Conservation (phyloP, 2,113 vertebrate species). For the Callopanchax toddi region DNA sequence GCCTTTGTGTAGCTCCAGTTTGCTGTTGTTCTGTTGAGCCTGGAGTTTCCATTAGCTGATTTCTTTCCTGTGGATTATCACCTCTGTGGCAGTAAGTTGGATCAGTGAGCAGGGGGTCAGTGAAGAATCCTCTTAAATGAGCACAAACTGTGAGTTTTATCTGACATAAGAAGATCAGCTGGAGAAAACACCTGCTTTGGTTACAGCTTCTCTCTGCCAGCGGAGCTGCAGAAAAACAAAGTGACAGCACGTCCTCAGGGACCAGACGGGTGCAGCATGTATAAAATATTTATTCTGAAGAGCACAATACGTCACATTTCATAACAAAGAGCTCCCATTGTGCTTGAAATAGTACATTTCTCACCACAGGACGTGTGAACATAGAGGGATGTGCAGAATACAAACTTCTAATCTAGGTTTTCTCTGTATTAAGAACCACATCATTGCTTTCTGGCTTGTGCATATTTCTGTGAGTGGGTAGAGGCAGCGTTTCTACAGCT, state of each 20-base stretch:
- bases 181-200: slow-evolving; percentile 58
- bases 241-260: slow-evolving; percentile 7
- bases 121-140: slow-evolving; percentile 71
- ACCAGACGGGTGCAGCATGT: slow-evolving; percentile 62
- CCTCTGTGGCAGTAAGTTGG: slow-evolving; percentile 53
- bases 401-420: slow-evolving; percentile 45
- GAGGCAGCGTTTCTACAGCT: slow-evolving; percentile 80
- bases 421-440: slow-evolving; percentile 59
- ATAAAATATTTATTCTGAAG: slow-evolving; percentile 97
- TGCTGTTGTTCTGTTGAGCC: slow-evolving; percentile 21
- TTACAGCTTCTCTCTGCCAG: slow-evolving; percentile 50
- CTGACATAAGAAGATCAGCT: slow-evolving; percentile 59
- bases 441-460: slow-evolving; percentile 76
- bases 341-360: slow-evolving; percentile 92
- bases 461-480: slow-evolving; percentile 38
- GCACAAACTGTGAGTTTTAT: slow-evolving; percentile 53
- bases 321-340: slow-evolving; percentile 92
- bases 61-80: slow-evolving; percentile 57
- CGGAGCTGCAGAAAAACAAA: slow-evolving; percentile 4
- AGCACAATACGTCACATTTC: slow-evolving; percentile 88
- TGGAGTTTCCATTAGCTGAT: slow-evolving; percentile 63
- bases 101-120: slow-evolving; percentile 49
- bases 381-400: slow-evolving; percentile 76
- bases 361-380: slow-evolving; percentile 79
- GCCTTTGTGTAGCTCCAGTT: slow-evolving; percentile 3